Evolutionary conservation across 2,888 invertebrate genomes (phyloP), one percentile per base, ranked within the genome.

Genomic region (Melolontha melolontha): DNA sequence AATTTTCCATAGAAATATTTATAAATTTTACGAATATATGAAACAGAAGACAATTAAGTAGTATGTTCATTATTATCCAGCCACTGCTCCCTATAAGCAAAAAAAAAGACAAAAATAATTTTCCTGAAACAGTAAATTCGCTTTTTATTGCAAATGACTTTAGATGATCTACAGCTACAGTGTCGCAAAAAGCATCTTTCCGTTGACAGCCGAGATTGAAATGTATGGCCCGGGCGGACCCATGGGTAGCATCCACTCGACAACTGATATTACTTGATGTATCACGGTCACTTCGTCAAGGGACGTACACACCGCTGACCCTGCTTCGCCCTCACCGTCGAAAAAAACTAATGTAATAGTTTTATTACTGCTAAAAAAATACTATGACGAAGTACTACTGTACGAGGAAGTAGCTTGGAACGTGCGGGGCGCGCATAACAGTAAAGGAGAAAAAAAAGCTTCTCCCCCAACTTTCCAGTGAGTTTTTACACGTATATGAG

Each of bases 181-280:
- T 6, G 29, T 34, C 41, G 63, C 62, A 49, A 66, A 44, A 62
- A 63, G 47, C 69, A 64, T 69, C 57, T 50, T 22, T 50, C 47
- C 74, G 81, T 79, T 82, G 83, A 83, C 83, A 81, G 79, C 77
- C 78, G 70, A 79, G 79, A 83, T 83, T 83, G 83, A 83, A 83
- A 83, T 80, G 82, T 82, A 83, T 83, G 80, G 82, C 75, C 79
- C 78, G 77, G 74, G 66, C 76, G 81, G 81, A 81, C 79, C 77
- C 76, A 76, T 71, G 77, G 78, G 79, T 79, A 77, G 79, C 80
- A 80, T 79, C 80, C 74, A 75, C 76, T 75, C 80, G 82, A 82
- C 82, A 82, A 81, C 82, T 82, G 83, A 83, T 83, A 82, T 82
- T 83, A 79, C 81, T 83, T 83, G 83, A 83, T 83, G 82, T 83